Conservation (phyloP, 2,888 invertebrate genomes). For the Drosophila merina region DNA sequence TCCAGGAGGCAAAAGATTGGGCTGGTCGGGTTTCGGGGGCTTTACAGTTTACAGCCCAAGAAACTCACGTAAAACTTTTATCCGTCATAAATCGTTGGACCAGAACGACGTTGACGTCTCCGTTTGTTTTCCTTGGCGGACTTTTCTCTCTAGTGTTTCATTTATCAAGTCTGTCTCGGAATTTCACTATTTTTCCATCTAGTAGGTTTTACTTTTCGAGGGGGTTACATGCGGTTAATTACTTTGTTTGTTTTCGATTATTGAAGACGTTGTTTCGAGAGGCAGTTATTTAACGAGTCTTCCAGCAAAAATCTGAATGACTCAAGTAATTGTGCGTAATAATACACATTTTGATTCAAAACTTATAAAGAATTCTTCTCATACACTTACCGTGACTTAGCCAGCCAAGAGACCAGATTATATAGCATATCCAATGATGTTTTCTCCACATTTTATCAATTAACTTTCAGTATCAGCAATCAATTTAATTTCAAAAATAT, state of each 20-base stretch:
- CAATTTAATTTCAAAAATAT: constrained; percentile 1
- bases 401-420: constrained; percentile 49
- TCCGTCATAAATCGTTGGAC: constrained; percentile 80
- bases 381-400: constrained; percentile 54
- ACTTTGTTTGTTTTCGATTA: constrained; percentile 71
- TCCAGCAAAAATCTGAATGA: constrained; percentile 6
- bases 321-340: not conserved
- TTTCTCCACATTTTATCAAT: constrained; percentile 62
- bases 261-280: constrained; percentile 21
- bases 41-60: constrained; percentile 17
- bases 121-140: constrained; percentile 28
- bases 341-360: not conserved
- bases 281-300: constrained; percentile 25
- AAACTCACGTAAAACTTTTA: constrained; percentile 74
- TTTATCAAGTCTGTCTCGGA: constrained; percentile 58
- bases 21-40: not conserved
- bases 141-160: constrained; percentile 49
- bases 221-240: constrained; percentile 69
- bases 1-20: not conserved
- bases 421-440: constrained; percentile 43
- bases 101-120: constrained; percentile 73
- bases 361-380: not conserved
- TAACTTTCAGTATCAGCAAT: constrained; percentile 1
- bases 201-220: constrained; percentile 47
- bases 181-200: constrained; percentile 69